Percentiles rank a stretch among this genome's conserved stretches.
Evolutionary conservation across 2,888 invertebrate species (phyloP).

Genomic region (Julus scanicus): DNA sequence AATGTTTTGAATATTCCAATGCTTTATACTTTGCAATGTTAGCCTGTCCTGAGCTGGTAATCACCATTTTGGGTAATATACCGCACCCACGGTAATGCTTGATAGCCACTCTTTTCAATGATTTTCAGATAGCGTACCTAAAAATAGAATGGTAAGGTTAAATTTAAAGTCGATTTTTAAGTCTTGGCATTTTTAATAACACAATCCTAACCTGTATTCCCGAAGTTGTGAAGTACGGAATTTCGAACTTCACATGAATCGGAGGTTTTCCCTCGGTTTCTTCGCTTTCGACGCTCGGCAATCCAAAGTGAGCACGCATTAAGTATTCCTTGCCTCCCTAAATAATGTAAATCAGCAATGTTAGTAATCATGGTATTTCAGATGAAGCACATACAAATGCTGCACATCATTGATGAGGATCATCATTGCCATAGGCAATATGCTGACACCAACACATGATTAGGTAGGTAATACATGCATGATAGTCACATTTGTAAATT

Average conservation of each 20-base stretch:
- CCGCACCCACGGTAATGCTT: conserved; percentile 98
- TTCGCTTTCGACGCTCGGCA: conserved; percentile 95
- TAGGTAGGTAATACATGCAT: too few relatives aligned
- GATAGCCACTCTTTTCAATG: conserved; percentile 99
- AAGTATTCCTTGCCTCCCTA: conserved; percentile 96
- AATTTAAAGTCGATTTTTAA: neutral
- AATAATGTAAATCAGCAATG: neutral
- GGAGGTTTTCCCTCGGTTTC: conserved; percentile 96
- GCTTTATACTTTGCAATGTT: conserved; percentile 37
- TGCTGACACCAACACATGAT: too few relatives aligned
- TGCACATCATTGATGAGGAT: too few relatives aligned
- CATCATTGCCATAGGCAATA: too few relatives aligned
- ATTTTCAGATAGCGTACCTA: conserved; percentile 92
- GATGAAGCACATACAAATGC: too few relatives aligned
- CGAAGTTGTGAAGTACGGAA: conserved; percentile 98
- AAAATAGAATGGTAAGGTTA: conserved; percentile 59
- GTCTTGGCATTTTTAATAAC: neutral
- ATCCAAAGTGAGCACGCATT: conserved; percentile 97
- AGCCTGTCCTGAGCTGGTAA: conserved; percentile 95
- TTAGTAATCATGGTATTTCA: neutral
- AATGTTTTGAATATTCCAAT: conserved; percentile 30
- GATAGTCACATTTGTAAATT: neutral
- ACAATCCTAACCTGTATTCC: conserved; percentile 86
- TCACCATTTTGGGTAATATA: conserved; percentile 99
- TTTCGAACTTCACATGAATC: conserved; percentile 98